Evolutionary conservation across 2,888 invertebrate species (phyloP), one percentile per base, ranked within the genome.

Genomic region (Teinopalpus imperialis): DNA sequence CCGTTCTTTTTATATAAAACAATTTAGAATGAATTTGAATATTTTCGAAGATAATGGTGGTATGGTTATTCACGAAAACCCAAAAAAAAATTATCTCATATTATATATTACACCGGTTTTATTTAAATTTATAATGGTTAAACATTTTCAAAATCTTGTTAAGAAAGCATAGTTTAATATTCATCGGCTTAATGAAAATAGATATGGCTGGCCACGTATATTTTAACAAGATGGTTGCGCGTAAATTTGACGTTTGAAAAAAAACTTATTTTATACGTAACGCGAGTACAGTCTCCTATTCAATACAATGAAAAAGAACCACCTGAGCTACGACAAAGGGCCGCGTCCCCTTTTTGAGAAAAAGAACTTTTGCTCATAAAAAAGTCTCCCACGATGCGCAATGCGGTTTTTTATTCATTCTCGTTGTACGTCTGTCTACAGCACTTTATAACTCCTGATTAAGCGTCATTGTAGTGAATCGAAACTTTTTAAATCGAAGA

Each of bases 361-460:
- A 74, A 72, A 66, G 53, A 56, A 54, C 41, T 68, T 74, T 64
- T 56, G 57, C 49, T 16, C 20, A 16, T n/a, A 63, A 74, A 74
- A 75, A 75, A 75, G 58, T 66, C 74, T 82, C 81, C 73, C 81
- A 81, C 81, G 82, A 71, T 63, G 63, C 54, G 68, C 56, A 63
- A 57, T 73, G 72, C 70, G 66, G 59, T 74, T 81, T 79, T 78
- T 58, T 48, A 43, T 48, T 42, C 39, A 47, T 12, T 40, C 42
- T 20, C 43, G 20, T 51, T 53, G 51, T 60, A 51, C 52, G 56
- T 54, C 56, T 67, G 63, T 63, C 56, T 59, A 51, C 58, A 50
- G 32, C 45, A 48, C 59, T 76, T 69, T 70, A 69, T 67, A 61
- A 59, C 60, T 54, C 61, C 63, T 68, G 71, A 77, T 75, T 75